phyloP scores from a whole-genome alignment of 2,888 invertebrate species.

The Leucozona laternaria region DNA sequence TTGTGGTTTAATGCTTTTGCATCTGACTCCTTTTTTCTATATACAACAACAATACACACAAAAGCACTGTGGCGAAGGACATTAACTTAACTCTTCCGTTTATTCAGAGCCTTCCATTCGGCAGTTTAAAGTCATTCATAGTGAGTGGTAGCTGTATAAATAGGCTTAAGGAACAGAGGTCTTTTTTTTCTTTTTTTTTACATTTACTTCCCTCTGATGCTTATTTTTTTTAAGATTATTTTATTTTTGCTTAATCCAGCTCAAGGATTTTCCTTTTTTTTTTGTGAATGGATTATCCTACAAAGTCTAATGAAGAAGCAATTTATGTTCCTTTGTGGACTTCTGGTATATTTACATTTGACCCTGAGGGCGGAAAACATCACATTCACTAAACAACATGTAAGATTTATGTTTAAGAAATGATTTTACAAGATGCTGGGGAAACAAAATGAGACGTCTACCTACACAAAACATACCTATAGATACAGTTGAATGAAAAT shows the following conservation, averaged over 20 bases:
- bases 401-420: constrained; percentile 13
- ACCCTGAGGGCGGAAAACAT: constrained; percentile 36
- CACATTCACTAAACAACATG: neutral
- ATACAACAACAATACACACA: constrained; percentile 13
- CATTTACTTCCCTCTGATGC: neutral
- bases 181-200: constrained; percentile 1
- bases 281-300: constrained; percentile 70
- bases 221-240: constrained; percentile 19
- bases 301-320: constrained; percentile 75
- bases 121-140: constrained; percentile 64
- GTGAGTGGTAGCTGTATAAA: constrained; percentile 48
- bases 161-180: constrained; percentile 66
- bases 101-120: constrained; percentile 43
- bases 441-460: neutral
- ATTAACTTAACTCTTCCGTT: constrained; percentile 75
- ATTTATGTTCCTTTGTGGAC: constrained; percentile 64
- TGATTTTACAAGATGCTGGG: constrained; percentile 2
- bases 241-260: constrained; percentile 63
- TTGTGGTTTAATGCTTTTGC: constrained; percentile 1
- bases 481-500: neutral
- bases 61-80: constrained; percentile 60
- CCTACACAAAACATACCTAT: no score
- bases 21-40: constrained; percentile 21
- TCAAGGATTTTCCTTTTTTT: constrained; percentile 62
- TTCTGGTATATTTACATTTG: constrained; percentile 59